Base-by-base conservation (phyloP, 1,140 invertebrate species). In the Eciton burchellii region DNA sequence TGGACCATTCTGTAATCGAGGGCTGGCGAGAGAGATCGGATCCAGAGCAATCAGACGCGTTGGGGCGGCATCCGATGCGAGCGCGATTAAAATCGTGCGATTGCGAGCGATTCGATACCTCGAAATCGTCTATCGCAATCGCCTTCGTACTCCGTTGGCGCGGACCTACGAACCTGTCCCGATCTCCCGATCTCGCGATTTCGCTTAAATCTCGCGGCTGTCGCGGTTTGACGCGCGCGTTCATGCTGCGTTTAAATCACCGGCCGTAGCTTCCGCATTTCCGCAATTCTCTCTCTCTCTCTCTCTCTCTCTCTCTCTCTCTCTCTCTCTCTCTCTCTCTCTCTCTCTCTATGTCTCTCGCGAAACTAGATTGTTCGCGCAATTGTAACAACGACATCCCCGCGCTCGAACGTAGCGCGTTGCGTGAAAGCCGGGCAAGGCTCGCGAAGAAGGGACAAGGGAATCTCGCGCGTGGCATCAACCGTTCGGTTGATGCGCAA, bases 391-490 rank as follows among this genome's bases (percentile, higher is more conserved):
- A 41, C 19, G 5, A 19, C 41, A 19, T 60, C 5, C 47, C 43
- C 24, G 11, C 6, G 63, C 63, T 43, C 4, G 26, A 26, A 26
- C 3, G 47, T 49, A n/a, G 56, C 84, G 79, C 85, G 71, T 73
- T 76, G 79, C 79, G 74, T 73, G 76, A 73, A 86, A 54, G 79
- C 63, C 21, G 72, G 52, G 70, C 84, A 63, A n/a, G 35, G n/a
- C 35, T 3, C 63, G 63, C 63, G 43, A n/a, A 35, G 49, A 21
- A 45, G 65, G 66, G n/a, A n/a, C n/a, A n/a, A n/a, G n/a, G n/a
- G n/a, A n/a, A n/a, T n/a, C n/a, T n/a, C n/a, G n/a, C n/a, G n/a
- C n/a, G n/a, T n/a, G n/a, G n/a, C n/a, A n/a, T n/a, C n/a, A n/a
- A 57, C n/a, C 52, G 43, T 71, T 52, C 66, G 35, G 43, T 12